Evolutionary conservation across 2,888 invertebrate species (phyloP).

Genomic region (Chesias legatella): DNA sequence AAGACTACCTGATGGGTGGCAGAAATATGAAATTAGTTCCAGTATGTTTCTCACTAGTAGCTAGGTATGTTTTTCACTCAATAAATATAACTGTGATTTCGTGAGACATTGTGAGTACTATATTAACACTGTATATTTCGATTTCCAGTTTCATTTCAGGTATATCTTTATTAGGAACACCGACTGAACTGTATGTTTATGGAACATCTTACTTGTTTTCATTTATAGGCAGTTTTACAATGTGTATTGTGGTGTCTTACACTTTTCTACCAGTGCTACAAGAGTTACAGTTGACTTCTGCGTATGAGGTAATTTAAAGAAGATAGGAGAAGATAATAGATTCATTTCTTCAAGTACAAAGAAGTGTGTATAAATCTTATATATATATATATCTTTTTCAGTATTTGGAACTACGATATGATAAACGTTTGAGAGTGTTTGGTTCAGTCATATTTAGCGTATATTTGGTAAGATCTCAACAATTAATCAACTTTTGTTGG

Average conservation of each 20-base stretch:
- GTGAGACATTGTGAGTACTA: too few species aligned
- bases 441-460: slow-evolving; percentile 84
- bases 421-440: slow-evolving; percentile 83
- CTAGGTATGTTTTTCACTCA: slow-evolving; percentile 78
- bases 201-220: slow-evolving; percentile 87
- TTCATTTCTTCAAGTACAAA: too few species aligned
- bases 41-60: slow-evolving; percentile 89
- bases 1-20: slow-evolving; percentile 90
- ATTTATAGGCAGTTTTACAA: slow-evolving; percentile 79
- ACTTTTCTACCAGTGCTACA: slow-evolving; percentile 86
- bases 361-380: too few species aligned
- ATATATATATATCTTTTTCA: slow-evolving; percentile 52
- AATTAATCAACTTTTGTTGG: slow-evolving; percentile 6
- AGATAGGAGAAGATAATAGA: background rate
- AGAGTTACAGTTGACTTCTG: slow-evolving; percentile 85
- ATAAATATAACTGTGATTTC: too few species aligned
- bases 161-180: slow-evolving; percentile 87
- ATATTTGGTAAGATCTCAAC: slow-evolving; percentile 77
- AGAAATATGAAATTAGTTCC: slow-evolving; percentile 89
- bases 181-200: slow-evolving; percentile 88
- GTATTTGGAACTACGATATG: slow-evolving; percentile 84
- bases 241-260: slow-evolving; percentile 81
- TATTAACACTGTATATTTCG: slow-evolving; percentile 1
- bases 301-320: slow-evolving; percentile 82
- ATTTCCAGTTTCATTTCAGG: slow-evolving; percentile 85